Base-by-base conservation (phyloP, 2,113 vertebrate species). In the Odocoileus virginianus region DNA sequence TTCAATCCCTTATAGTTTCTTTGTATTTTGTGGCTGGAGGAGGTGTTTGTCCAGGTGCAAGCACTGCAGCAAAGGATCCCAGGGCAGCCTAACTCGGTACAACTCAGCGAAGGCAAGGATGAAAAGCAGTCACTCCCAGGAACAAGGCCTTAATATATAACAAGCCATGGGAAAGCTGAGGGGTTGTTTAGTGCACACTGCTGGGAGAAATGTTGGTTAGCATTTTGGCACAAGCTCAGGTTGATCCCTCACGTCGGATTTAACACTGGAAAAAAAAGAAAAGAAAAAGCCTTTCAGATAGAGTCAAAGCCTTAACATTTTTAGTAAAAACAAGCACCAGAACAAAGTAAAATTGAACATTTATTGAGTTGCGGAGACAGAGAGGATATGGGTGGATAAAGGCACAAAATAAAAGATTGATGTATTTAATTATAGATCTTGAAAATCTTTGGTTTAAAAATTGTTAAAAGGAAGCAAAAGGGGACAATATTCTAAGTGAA, bases 401-500 rank as follows among this genome's bases (percentile, higher is more conserved):
- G 91, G 85, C 87, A 87, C 64, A 87, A 94, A 95, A 92, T 94
- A 36, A 57, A 96, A 93, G 47, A 94, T 16, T 52, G 64, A 57
- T 91, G 14, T 79, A 30, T 81, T 94, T 71, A 71, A 96, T 84
- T 87, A 87, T 19, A 64, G 30, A 92, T 93, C 89, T 57, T 2
- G 5, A 60, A 67, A 64, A 60, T 57, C 27, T 91, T 91, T 87
- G 79, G 81, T 61, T 95, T 95, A 45, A 57, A 89, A 87, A 76
- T 76, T 86, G 43, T 97, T 85, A n/a, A 90, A 95, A 87, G 64
- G 52, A 86, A 94, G 79, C 84, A 96, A 96, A 96, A 87, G 81
- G 58, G 81, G 40, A 57, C 43, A 84, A n/a, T 82, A 87, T 94
- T 92, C 90, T 94, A 58, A 94, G 82, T 19, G 82, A 91, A 71